A percentile compares a stretch with the other conserved stretches of the same genome.
These are phyloP conservation scores for Pollenia labialis DNA, from an alignment of 2,888 invertebrate genomes.

Conservation along the genomic window DNA sequence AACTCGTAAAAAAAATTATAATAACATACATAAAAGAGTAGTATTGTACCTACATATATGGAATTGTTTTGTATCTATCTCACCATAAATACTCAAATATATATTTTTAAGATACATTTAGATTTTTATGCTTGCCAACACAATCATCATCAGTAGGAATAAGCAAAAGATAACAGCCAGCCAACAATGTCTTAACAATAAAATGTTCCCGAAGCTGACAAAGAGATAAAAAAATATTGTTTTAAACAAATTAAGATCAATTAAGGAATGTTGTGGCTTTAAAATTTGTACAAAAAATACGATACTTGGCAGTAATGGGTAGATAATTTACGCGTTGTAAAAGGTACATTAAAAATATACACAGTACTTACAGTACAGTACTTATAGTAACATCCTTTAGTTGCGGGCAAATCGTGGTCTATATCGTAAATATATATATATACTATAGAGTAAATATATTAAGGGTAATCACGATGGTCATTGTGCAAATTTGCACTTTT, in stretches of 20 bases:
- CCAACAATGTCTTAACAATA: slow-evolving; percentile 16
- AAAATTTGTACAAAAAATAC: background rate
- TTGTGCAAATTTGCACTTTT: no score
- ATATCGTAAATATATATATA: no score
- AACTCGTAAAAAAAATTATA: slow-evolving; percentile 35
- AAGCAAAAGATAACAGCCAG: slow-evolving; percentile 32
- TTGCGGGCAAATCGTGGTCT: no score
- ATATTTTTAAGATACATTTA: background rate
- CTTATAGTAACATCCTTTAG: no score
- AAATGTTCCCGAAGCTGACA: background rate
- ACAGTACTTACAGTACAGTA: no score
- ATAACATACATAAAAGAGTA: slow-evolving; percentile 12
- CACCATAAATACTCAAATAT: background rate
- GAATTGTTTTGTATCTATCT: slow-evolving; percentile 2
- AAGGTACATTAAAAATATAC: background rate
- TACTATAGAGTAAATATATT: no score
- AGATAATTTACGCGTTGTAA: slow-evolving; percentile 18
- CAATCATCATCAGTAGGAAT: slow-evolving; percentile 30
- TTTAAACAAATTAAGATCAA: slow-evolving; percentile 39
- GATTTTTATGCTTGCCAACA: slow-evolving; percentile 29
- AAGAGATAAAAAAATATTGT: background rate
- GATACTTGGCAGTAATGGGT: slow-evolving; percentile 29
- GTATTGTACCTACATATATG: no score
- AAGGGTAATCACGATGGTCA: no score
- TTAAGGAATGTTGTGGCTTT: slow-evolving; percentile 1